Evolutionary conservation across 2,797 vertebrate species (phyloP).

Genomic region (Malurus leucopterus): DNA sequence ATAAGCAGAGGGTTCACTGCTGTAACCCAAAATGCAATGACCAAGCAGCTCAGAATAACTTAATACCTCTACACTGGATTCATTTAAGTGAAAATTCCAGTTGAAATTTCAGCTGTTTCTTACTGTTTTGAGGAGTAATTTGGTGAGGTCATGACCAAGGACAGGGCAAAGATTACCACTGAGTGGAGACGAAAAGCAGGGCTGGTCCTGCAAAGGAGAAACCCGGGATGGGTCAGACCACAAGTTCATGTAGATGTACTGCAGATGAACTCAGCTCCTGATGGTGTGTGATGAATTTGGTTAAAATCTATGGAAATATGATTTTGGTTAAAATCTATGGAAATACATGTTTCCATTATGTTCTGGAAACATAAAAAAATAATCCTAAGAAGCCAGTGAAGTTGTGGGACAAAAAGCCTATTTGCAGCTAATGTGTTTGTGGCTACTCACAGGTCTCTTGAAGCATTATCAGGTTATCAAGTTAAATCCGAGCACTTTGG

Average conservation of each 20-base stretch:
- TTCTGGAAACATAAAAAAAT: background rate
- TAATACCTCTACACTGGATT: background rate
- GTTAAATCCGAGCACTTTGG: background rate
- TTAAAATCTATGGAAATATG: background rate
- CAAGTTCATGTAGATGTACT: background rate
- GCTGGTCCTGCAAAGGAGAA: background rate
- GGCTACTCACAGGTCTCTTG: background rate
- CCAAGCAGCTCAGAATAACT: background rate
- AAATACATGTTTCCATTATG: no score
- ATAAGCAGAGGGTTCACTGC: background rate
- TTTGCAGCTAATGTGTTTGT: background rate
- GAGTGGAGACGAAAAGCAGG: background rate
- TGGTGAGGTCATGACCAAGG: background rate
- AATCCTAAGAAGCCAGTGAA: background rate
- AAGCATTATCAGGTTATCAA: background rate
- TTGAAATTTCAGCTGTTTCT: background rate
- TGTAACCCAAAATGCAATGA: background rate
- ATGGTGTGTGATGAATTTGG: background rate
- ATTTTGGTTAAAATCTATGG: background rate
- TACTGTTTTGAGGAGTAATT: background rate
- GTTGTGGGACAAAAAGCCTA: accelerated
- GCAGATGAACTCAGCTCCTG: background rate
- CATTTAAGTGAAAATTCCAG: background rate
- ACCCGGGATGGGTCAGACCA: background rate
- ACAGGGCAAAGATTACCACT: background rate